Base-by-base conservation (phyloP, 2,888 invertebrate genomes). In the Odiellus spinosus region DNA sequence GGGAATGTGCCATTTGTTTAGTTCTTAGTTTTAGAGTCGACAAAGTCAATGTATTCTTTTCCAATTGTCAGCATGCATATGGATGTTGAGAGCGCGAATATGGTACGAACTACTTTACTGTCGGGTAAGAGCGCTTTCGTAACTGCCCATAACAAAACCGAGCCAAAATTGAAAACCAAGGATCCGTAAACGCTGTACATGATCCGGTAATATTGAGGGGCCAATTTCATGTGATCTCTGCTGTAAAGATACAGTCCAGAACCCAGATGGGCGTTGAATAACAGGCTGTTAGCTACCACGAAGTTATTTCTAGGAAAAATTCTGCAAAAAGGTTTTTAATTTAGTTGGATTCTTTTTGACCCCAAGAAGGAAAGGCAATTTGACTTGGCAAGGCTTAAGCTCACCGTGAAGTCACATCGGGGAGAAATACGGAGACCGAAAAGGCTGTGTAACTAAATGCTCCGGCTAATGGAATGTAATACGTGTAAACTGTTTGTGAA, bases 111-210 rank as follows among this genome's bases (percentile, higher is more conserved):
- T 4, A 74, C 64, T 38, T 78, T 75, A 62, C 76, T 76, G 55
- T 77, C 73, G 1, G 84, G 83, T 40, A 88, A 69, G 34, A 82
- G 71, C 56, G 81, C 81, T 61, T 86, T 77, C 36, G 84, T 67
- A 34, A 90, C 78, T 8, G 90, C 90, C 83, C 88, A 88, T 53
- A 82, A 69, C 48, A 91, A 73, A 41, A 90, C 81, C 0, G 88
- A 87, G 12, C 91, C 90, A 61, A 91, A 76, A 54, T 85, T 85
- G 72, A 90, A 82, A 18, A 90, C 72, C 10, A 82, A 72, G 40
- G 85, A 58, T 5, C 66, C 63, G 53, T 69, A 66, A 3, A 66
- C 63, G 51, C 64, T 64, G 59, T 64, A 69, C 45, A 65, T 56
- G 17, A 83, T 71, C 78, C 82, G 71, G 78, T 85, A 26, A 75